These are phyloP conservation scores for Pseudopipra pipra DNA, from an alignment of 2,113 vertebrate genomes.

Conservation along the genomic window DNA sequence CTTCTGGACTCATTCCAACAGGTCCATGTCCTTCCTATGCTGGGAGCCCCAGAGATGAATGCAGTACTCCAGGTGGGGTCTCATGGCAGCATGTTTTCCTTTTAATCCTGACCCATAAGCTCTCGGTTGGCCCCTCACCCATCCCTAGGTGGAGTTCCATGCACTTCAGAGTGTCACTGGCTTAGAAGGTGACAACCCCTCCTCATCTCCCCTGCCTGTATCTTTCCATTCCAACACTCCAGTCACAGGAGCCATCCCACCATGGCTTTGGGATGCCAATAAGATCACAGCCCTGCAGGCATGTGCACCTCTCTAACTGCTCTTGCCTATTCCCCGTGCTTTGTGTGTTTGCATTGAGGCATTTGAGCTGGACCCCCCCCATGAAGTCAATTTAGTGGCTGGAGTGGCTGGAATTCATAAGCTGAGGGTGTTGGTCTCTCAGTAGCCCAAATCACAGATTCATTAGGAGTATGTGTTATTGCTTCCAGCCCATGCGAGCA, in stretches of 20 bases:
- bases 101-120: not conserved
- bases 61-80: not conserved
- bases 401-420: not conserved
- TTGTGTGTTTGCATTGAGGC: fast-evolving
- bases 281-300: not conserved
- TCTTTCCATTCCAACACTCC: too few relatives aligned
- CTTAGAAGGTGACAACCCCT: not conserved
- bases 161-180: not conserved
- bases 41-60: not conserved
- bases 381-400: not conserved
- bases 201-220: fast-evolving
- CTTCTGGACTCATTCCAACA: not conserved
- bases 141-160: not conserved
- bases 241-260: not conserved
- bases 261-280: not conserved
- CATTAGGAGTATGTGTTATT: not conserved
- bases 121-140: fast-evolving
- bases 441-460: not conserved
- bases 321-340: not conserved
- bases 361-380: not conserved
- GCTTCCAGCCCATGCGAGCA: not conserved
- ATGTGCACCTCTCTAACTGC: not conserved
- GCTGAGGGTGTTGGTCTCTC: not conserved
- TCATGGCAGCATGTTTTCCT: not conserved
- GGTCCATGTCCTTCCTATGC: fast-evolving